Percentiles rank a stretch among this genome's conserved stretches.
Conservation (phyloP, 2,888 invertebrate species). For the Lumbricus terrestris region DNA sequence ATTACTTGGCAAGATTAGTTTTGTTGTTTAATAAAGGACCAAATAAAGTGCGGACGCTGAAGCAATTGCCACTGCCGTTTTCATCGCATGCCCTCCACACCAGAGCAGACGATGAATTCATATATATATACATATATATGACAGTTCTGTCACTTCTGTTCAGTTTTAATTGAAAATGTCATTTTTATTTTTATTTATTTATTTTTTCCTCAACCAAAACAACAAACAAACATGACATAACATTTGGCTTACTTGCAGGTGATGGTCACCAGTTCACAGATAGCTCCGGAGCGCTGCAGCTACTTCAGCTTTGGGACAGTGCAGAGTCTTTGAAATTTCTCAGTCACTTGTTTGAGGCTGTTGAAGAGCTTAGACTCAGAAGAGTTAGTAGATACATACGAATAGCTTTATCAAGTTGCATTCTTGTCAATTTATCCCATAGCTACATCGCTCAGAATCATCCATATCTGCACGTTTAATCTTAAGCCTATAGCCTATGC, state of each 20-base stretch:
- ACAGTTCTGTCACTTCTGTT: neutral
- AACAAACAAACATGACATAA: too few species aligned
- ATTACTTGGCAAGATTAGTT: neutral
- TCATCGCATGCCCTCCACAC: neutral
- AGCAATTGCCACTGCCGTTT: neutral
- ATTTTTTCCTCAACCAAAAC: too few species aligned
- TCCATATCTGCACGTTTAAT: neutral
- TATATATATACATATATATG: neutral
- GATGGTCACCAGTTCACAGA: neutral
- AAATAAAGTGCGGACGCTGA: neutral
- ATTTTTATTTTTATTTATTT: too few species aligned
- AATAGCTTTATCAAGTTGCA: neutral
- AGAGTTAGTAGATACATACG: neutral
- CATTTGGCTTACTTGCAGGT: neutral
- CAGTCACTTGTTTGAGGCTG: neutral
- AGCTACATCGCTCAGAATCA: neutral
- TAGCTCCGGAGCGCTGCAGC: neutral
- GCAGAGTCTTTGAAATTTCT: constrained; percentile 9
- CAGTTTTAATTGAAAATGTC: neutral
- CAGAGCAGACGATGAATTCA: neutral
- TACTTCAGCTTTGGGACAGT: constrained; percentile 1
- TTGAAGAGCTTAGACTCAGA: constrained; percentile 12
- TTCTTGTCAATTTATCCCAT: neutral
- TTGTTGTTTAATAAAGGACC: neutral
- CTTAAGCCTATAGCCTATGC: neutral